Evolutionary conservation across 1,140 invertebrate species (phyloP).

Genomic region (Marisa cornuarietis): DNA sequence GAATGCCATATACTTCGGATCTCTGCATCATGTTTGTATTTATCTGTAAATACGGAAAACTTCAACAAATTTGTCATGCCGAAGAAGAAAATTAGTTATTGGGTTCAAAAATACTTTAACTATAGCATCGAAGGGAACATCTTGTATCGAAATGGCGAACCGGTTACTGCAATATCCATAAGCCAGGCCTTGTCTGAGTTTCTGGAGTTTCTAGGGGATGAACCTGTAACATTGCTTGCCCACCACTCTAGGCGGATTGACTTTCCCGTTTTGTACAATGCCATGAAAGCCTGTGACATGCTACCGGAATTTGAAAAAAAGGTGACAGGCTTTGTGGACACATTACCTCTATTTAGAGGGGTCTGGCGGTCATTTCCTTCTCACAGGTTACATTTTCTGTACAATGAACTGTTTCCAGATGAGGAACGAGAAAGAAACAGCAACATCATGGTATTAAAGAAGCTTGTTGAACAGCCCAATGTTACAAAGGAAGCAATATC

Average conservation of each 20-base stretch:
- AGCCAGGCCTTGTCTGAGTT: background rate
- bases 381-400: background rate
- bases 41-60: no score
- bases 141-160: background rate
- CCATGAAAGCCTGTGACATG: background rate
- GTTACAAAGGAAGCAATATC: no score
- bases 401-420: background rate
- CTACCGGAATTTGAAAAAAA: background rate
- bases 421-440: background rate
- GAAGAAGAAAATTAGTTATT: background rate
- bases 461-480: no score
- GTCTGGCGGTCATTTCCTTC: background rate
- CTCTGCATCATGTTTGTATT: no score
- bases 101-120: background rate
- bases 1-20: no score
- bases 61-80: background rate
- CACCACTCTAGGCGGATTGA: slow-evolving; percentile 8
- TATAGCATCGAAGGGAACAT: background rate
- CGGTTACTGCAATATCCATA: background rate
- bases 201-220: slow-evolving; percentile 5
- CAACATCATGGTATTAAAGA: background rate
- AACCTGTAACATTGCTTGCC: background rate
- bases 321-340: slow-evolving; percentile 12
- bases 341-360: slow-evolving; percentile 8
- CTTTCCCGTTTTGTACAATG: slow-evolving; percentile 3